phyloP scores from a whole-genome alignment of 2,888 invertebrate species.

The Ichneumoninae sp. region DNA sequence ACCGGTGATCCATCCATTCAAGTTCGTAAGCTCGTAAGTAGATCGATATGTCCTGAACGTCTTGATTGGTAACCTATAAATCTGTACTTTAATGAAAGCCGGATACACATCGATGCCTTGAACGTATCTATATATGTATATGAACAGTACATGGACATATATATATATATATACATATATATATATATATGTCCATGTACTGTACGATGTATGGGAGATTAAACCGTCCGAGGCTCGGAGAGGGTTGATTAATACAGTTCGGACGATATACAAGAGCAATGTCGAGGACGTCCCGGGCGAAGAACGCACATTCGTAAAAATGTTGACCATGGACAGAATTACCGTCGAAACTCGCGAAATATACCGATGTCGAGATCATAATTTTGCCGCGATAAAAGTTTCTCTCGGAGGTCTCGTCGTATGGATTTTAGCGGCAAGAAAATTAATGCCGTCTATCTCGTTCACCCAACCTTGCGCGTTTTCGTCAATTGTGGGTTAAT shows the following conservation, averaged over 20 bases:
- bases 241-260: neutral
- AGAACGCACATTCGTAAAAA: neutral
- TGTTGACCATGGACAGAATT: neutral
- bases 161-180: neutral
- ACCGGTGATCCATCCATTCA: constrained; percentile 57
- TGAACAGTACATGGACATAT: too few relatives aligned
- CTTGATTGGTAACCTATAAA: constrained; percentile 56
- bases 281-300: neutral
- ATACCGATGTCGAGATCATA: neutral
- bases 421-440: neutral
- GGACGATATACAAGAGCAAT: neutral
- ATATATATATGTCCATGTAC: neutral
- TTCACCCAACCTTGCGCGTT: constrained; percentile 1
- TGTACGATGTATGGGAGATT: neutral
- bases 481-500: neutral
- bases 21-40: constrained; percentile 64
- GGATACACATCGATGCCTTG: constrained; percentile 2
- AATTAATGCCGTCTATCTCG: neutral
- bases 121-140: neutral
- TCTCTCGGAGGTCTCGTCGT: neutral
- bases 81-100: constrained; percentile 26
- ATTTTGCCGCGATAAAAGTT: neutral
- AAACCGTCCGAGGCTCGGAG: neutral
- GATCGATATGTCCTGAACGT: constrained; percentile 48
- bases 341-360: neutral